Percentiles rank a stretch among this genome's conserved stretches.
Conservation (phyloP, 2,113 vertebrate species). For the Deroptyus accipitrinus region DNA sequence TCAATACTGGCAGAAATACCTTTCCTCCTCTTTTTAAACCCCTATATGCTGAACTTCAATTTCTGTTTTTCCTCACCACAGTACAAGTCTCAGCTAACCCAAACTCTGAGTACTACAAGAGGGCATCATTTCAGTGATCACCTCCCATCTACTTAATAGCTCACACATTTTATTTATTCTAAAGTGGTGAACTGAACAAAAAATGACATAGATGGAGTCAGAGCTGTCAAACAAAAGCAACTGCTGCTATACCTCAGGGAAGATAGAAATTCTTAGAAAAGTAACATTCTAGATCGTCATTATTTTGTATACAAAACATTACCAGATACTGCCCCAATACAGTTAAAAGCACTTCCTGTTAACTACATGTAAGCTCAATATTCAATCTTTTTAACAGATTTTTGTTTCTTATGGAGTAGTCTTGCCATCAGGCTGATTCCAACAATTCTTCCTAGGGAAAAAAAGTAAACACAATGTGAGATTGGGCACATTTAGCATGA, state of each 20-base stretch:
- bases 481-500: neutral
- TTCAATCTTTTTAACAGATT: neutral
- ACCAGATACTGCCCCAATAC: neutral
- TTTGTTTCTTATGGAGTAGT: neutral
- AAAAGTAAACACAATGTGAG: neutral
- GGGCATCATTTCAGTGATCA: neutral
- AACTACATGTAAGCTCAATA: neutral
- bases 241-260: neutral
- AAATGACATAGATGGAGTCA: rapidly evolving
- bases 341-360: neutral
- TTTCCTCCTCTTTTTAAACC: neutral
- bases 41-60: neutral
- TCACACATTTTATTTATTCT: neutral
- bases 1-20: neutral
- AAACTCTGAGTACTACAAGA: neutral
- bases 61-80: neutral
- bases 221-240: neutral
- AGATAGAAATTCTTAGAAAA: neutral
- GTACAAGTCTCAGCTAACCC: neutral
- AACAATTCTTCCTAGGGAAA: neutral
- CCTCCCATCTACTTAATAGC: neutral
- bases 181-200: neutral
- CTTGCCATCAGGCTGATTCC: neutral
- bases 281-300: neutral
- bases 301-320: neutral